Evolutionary conservation across 2,113 vertebrate genomes (phyloP).

Genomic region (Ammodramus savannarum): DNA sequence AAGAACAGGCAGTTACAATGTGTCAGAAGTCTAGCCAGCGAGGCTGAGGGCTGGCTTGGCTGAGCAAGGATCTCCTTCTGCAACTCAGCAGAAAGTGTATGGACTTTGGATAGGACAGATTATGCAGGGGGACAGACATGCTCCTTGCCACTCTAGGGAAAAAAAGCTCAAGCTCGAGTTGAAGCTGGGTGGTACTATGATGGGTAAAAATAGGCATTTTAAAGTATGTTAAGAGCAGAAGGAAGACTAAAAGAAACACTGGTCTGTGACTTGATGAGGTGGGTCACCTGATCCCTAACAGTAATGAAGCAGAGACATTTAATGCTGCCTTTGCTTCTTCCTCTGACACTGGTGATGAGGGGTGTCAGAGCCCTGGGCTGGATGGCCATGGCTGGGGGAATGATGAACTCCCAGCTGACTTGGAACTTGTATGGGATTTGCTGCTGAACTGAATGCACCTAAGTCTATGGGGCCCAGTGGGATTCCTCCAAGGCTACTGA

Average conservation of each 20-base stretch:
- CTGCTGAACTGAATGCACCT: background rate
- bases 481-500: background rate
- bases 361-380: fast-evolving
- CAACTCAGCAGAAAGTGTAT: background rate
- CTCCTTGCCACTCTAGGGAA: background rate
- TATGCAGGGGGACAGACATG: background rate
- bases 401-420: background rate
- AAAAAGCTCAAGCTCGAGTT: background rate
- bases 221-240: background rate
- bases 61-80: background rate
- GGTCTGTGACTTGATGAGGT: background rate
- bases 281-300: background rate
- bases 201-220: background rate
- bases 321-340: background rate
- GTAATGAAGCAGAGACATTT: background rate
- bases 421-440: background rate
- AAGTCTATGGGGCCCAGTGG: too few species aligned
- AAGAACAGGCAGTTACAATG: background rate
- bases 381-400: background rate
- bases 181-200: background rate
- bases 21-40: background rate
- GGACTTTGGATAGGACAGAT: background rate
- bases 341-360: too few species aligned
- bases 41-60: background rate
- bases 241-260: background rate